Percentiles rank a stretch among this genome's conserved stretches.
These are phyloP conservation scores for Hypotaenidia okinawae DNA, from an alignment of 2,797 vertebrate genomes.

Conservation along the genomic window DNA sequence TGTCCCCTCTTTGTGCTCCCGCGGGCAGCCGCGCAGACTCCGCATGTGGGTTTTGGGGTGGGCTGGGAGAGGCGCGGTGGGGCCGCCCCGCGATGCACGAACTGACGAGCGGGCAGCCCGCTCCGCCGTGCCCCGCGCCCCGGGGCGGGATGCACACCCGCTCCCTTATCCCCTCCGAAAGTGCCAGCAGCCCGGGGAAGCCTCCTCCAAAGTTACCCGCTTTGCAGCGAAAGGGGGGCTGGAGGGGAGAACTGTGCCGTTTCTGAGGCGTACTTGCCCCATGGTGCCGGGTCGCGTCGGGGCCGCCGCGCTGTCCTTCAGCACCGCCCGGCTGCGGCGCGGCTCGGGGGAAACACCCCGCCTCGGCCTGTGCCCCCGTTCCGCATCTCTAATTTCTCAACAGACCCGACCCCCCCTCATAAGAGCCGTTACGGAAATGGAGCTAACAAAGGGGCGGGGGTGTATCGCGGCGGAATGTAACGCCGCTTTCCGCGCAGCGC, in stretches of 20 bases:
- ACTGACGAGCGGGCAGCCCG: neutral
- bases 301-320: conserved; percentile 23
- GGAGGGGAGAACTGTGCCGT: fast-evolving
- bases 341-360: neutral
- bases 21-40: neutral
- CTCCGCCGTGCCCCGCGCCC: neutral
- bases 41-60: neutral
- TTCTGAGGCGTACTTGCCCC: neutral
- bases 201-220: neutral
- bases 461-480: neutral
- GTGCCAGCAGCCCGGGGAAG: neutral
- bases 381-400: fast-evolving
- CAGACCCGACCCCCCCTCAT: too few relatives aligned
- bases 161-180: fast-evolving
- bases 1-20: neutral
- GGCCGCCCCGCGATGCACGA: neutral
- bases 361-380: fast-evolving
- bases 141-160: neutral
- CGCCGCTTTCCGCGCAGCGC: neutral
- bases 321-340: neutral
- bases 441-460: neutral
- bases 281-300: neutral
- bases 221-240: neutral
- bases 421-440: fast-evolving
- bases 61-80: neutral